These are phyloP conservation scores for Oxyscelio sp. DNA, from an alignment of 2,888 invertebrate genomes.

Conservation along the genomic window DNA sequence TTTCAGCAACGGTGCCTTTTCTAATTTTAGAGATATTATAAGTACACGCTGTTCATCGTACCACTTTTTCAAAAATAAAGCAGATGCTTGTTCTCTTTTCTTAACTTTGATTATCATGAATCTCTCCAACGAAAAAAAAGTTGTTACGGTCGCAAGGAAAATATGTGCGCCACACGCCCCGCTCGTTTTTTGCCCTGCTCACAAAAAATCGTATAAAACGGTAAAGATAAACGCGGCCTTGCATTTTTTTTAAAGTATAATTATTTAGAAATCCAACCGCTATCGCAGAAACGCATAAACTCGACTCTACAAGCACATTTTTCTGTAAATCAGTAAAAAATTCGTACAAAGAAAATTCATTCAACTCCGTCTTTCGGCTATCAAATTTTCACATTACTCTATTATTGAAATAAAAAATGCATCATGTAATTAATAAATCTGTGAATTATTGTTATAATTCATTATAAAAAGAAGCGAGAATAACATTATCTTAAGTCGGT, in stretches of 20 bases:
- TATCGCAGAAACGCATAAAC: background rate
- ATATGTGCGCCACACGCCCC: constrained; percentile 59
- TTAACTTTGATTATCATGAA: constrained; percentile 60
- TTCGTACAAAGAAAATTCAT: background rate
- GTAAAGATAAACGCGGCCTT: constrained; percentile 51
- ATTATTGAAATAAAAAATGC: background rate
- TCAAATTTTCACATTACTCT: background rate
- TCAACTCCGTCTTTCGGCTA: background rate
- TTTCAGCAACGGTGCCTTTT: no score
- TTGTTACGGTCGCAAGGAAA: constrained; percentile 58
- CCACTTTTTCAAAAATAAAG: background rate
- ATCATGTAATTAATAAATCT: background rate
- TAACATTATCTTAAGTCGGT: no score
- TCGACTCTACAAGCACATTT: background rate
- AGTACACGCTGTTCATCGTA: no score
- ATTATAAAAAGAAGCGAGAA: no score
- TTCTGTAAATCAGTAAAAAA: background rate
- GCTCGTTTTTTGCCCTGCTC: constrained; percentile 42
- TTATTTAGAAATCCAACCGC: constrained; percentile 30
- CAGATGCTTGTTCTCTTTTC: constrained; percentile 43
- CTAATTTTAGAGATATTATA: no score
- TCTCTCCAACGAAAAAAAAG: constrained; percentile 40
- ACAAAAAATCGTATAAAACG: constrained; percentile 63
- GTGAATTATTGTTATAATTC: constrained; percentile 29
- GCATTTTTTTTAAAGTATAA: constrained; percentile 48